Percentiles rank a stretch among this genome's conserved stretches.
These are phyloP conservation scores for Ectemnius lituratus DNA, from an alignment of 2,888 invertebrate genomes.

Conservation along the genomic window DNA sequence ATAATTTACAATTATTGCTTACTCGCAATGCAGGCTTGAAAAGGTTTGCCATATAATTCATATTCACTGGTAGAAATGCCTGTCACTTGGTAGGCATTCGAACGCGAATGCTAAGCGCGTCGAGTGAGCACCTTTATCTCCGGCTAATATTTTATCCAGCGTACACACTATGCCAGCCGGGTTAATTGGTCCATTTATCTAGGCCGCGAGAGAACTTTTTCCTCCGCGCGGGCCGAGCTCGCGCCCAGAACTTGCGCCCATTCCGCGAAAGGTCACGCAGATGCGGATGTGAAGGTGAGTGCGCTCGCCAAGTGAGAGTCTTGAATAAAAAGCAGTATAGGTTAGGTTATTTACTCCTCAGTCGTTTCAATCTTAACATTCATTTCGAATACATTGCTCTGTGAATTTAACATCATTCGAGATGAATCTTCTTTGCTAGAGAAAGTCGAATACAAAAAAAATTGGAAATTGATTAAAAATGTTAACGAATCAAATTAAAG, in stretches of 20 bases:
- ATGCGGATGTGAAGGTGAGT: constrained; percentile 44
- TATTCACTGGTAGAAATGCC: too few species aligned
- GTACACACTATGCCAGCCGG: constrained; percentile 15
- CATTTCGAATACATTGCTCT: too few species aligned
- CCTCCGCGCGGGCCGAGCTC: background rate
- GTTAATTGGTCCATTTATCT: constrained; percentile 42
- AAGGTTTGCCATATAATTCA: too few species aligned
- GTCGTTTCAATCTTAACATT: too few species aligned
- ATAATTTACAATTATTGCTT: constrained; percentile 26
- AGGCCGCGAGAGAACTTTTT: background rate
- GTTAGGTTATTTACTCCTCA: too few species aligned
- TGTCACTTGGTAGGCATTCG: background rate
- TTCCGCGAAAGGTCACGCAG: constrained; percentile 50
- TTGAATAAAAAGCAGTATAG: constrained; percentile 27
- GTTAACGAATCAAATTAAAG: too few species aligned
- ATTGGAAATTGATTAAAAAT: too few species aligned
- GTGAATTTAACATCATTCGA: too few species aligned
- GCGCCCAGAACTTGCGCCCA: background rate
- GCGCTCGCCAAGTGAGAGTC: constrained; percentile 10
- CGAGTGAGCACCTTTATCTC: background rate
- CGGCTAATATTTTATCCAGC: constrained; percentile 37
- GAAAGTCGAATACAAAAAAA: too few species aligned
- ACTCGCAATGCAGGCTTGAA: constrained; percentile 8
- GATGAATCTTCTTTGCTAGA: too few species aligned
- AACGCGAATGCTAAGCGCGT: background rate